Evolutionary conservation across 2,888 invertebrate species (phyloP).

Genomic region (Agriotes lineatus): DNA sequence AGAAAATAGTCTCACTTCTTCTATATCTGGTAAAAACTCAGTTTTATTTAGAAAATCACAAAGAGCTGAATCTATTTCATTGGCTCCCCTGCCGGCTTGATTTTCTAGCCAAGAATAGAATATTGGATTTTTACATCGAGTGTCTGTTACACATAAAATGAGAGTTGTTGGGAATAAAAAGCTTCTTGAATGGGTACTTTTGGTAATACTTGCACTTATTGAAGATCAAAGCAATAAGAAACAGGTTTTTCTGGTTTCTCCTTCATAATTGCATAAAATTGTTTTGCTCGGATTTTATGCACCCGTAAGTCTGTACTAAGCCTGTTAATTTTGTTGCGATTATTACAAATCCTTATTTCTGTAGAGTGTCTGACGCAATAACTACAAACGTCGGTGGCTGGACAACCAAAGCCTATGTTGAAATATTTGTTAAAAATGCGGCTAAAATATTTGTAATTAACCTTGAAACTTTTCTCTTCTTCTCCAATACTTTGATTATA

Average conservation of each 20-base stretch:
- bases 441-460: slow-evolving; percentile 29
- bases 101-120: slow-evolving; percentile 41
- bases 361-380: slow-evolving; percentile 31
- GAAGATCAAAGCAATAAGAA: slow-evolving; percentile 26
- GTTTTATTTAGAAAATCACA: slow-evolving; percentile 42
- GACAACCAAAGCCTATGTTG: slow-evolving; percentile 40
- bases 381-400: slow-evolving; percentile 32
- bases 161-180: slow-evolving; percentile 46
- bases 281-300: slow-evolving; percentile 31
- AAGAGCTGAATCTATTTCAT: slow-evolving; percentile 42
- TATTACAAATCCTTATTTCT: slow-evolving; percentile 15
- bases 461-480: not conserved
- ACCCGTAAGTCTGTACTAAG: slow-evolving; percentile 12
- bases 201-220: slow-evolving; percentile 37
- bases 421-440: slow-evolving; percentile 41
- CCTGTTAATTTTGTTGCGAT: not conserved
- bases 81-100: slow-evolving; percentile 43
- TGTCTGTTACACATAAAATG: slow-evolving; percentile 44
- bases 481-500: not conserved
- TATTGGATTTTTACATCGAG: slow-evolving; percentile 37
- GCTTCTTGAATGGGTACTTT: slow-evolving; percentile 41
- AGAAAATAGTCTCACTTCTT: too few species aligned
- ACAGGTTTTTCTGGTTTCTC: slow-evolving; percentile 13
- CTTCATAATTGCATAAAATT: slow-evolving; percentile 38
- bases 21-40: too few species aligned